These are phyloP conservation scores for Peromyscus californicus DNA, from an alignment of 2,113 vertebrate species.

Conservation along the genomic window DNA sequence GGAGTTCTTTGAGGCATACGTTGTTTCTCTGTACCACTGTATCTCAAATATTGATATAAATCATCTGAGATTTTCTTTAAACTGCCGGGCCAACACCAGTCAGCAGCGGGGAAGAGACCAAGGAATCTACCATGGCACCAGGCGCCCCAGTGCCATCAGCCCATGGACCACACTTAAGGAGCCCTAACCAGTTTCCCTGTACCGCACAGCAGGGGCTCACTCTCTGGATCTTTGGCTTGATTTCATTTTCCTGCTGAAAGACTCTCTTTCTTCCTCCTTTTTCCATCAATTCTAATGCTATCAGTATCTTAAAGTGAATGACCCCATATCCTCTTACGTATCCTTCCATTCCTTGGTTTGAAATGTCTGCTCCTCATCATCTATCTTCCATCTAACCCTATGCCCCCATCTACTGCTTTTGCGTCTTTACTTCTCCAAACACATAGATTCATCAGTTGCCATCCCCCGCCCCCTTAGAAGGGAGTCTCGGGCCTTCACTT, in stretches of 20 bases:
- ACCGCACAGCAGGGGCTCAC: neutral
- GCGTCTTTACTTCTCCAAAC: neutral
- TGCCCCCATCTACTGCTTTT: neutral
- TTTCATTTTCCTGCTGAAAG: neutral
- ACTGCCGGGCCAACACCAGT: neutral
- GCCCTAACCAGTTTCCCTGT: rapidly evolving
- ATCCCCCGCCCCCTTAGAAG: neutral
- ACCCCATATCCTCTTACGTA: neutral
- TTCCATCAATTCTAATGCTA: neutral
- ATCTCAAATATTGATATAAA: neutral
- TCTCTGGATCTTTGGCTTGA: neutral
- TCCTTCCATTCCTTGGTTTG: neutral
- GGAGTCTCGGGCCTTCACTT: neutral
- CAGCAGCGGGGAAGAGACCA: neutral
- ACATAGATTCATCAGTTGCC: neutral
- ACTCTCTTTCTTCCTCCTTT: neutral
- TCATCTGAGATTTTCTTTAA: neutral
- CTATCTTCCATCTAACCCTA: neutral
- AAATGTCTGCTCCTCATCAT: neutral
- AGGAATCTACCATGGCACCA: too few relatives aligned
- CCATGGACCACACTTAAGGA: neutral
- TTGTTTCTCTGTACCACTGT: neutral
- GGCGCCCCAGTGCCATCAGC: too few relatives aligned
- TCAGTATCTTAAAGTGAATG: neutral
- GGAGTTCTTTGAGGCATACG: neutral